A percentile compares a stretch with the other conserved stretches of the same genome.
phyloP scores from a whole-genome alignment of 1,140 invertebrate species.

The Musca domestica region DNA sequence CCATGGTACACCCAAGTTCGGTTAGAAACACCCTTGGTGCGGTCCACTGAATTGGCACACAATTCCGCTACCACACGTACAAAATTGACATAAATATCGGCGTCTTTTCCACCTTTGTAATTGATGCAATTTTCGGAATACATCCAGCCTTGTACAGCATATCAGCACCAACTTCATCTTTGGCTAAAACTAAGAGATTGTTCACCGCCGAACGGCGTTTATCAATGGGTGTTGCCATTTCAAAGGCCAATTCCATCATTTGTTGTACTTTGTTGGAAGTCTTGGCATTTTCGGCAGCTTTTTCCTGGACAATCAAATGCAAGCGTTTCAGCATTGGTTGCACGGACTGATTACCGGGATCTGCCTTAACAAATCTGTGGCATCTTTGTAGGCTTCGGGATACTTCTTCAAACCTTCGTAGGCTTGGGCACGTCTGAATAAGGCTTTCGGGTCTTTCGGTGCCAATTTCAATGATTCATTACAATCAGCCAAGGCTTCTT shows the following conservation, averaged over 20 bases:
- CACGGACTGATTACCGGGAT: constrained; percentile 83
- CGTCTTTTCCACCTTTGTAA: constrained; percentile 75
- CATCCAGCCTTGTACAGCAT: constrained; percentile 68
- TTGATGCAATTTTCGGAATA: constrained; percentile 64
- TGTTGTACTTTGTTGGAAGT: constrained; percentile 72
- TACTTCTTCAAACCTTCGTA: constrained; percentile 74
- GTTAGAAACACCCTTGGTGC: constrained; percentile 67
- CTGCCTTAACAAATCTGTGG: constrained; percentile 74
- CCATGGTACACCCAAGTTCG: constrained; percentile 80
- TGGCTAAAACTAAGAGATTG: constrained; percentile 87
- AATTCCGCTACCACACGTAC: constrained; percentile 74
- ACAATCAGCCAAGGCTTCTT: constrained; percentile 79
- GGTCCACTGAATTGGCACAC: constrained; percentile 65
- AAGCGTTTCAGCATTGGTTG: constrained; percentile 72
- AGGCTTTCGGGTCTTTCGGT: constrained; percentile 88
- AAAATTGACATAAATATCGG: constrained; percentile 65
- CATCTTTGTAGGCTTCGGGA: constrained; percentile 94
- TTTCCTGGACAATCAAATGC: constrained; percentile 76
- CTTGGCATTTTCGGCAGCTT: constrained; percentile 66
- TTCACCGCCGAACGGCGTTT: constrained; percentile 83
- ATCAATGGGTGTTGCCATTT: constrained; percentile 64
- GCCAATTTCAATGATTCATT: constrained; percentile 73
- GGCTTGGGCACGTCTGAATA: constrained; percentile 89
- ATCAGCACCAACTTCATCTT: constrained; percentile 80
- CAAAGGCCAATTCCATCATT: constrained; percentile 79